These are phyloP conservation scores for Platalea minor DNA, from an alignment of 2,797 vertebrate species.

Conservation along the genomic window DNA sequence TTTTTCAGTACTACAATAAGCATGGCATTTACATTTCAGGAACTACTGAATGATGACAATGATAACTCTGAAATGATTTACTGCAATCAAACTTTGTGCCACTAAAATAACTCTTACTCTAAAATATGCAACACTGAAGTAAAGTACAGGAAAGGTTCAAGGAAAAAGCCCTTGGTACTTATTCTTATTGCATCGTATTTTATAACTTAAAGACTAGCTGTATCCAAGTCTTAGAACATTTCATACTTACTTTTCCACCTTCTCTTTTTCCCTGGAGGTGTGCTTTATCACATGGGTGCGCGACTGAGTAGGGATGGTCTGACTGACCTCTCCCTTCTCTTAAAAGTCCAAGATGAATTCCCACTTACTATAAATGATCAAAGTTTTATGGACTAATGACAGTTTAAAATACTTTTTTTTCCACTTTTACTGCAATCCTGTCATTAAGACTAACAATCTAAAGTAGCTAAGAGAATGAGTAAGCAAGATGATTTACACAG, in stretches of 20 bases:
- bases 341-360: slow-evolving; percentile 43
- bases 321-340: slow-evolving; percentile 42
- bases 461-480: slow-evolving; percentile 60
- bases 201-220: not conserved
- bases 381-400: slow-evolving; percentile 59
- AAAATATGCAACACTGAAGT: not conserved
- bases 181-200: not conserved
- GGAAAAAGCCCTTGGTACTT: not conserved
- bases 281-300: not conserved
- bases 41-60: not conserved
- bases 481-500: slow-evolving; percentile 63
- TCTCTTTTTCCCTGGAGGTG: not conserved
- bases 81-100: not conserved
- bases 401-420: slow-evolving; percentile 30
- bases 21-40: not conserved
- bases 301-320: not conserved
- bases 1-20: not conserved
- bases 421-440: slow-evolving; percentile 38
- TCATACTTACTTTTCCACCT: not conserved
- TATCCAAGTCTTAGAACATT: not conserved
- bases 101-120: not conserved
- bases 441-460: slow-evolving; percentile 69
- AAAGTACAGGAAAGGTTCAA: not conserved
- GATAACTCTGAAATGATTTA: not conserved
- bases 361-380: slow-evolving; percentile 47